Evolutionary conservation across 1,140 invertebrate species (phyloP).

Genomic region (Micrasema longulum): DNA sequence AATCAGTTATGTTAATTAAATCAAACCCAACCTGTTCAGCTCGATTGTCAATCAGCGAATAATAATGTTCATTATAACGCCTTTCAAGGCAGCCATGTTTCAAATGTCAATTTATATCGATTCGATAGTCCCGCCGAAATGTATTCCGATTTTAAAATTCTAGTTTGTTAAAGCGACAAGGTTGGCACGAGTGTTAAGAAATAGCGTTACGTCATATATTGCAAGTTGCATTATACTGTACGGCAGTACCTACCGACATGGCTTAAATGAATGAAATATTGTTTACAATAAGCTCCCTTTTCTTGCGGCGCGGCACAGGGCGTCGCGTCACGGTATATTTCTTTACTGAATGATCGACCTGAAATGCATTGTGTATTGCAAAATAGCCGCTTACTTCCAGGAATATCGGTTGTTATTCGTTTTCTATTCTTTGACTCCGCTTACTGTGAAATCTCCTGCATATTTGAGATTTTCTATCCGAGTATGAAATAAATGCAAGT

Average conservation of each 20-base stretch:
- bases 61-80: not conserved
- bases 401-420: not conserved
- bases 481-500: too few relatives aligned
- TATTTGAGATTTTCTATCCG: not conserved
- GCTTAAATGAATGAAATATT: slow-evolving; percentile 1
- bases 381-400: slow-evolving; percentile 1
- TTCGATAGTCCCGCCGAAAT: slow-evolving; percentile 1
- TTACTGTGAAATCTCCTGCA: not conserved
- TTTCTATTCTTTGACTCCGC: not conserved
- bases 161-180: too few relatives aligned
- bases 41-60: too few relatives aligned
- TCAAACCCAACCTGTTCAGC: not conserved
- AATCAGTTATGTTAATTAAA: slow-evolving; percentile 26
- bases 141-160: too few relatives aligned
- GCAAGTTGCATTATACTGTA: too few relatives aligned
- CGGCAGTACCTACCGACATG: too few relatives aligned
- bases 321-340: slow-evolving; percentile 6
- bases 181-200: too few relatives aligned
- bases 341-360: not conserved
- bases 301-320: not conserved
- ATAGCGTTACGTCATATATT: too few relatives aligned
- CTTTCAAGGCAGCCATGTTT: slow-evolving; percentile 21
- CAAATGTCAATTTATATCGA: slow-evolving; percentile 14
- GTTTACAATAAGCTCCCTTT: not conserved
- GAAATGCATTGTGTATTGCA: not conserved